Base-by-base conservation (phyloP, 2,113 vertebrate species). In the Falco punctatus region DNA sequence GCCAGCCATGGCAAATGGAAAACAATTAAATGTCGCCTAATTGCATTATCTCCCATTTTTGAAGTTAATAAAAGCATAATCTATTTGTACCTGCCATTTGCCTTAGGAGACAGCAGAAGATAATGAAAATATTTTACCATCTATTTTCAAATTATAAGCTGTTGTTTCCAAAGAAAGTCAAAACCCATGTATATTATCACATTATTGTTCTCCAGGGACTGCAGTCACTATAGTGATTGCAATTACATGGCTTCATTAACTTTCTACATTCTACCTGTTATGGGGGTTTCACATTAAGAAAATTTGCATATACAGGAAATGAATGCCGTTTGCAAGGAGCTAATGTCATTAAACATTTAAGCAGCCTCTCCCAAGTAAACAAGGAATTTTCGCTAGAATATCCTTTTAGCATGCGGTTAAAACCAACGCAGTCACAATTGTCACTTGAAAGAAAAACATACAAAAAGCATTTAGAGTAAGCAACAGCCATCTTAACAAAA, bases 161-260 rank as follows among this genome's bases (percentile, higher is more conserved):
- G 96, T 96, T 98, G 96, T 98, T 98, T 97, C 97, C 96, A 97
- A 98, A 98, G 98, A 98, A 98, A 98, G 97, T 97, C 96, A 97
- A 98, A 97, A 85, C 95, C 93, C 84, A 97, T 95, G 97, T 98
- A 98, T 98, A 98, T 99, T 98, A 98, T 99, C 97, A 94, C 97
- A 96, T 97, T 96, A 98, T 98, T 97, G 96, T 98, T 98, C 98
- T 98, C 98, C 30, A 24, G 98, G 97, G 98, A 98, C 96, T 87
- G 92, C 95, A 97, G 98, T 98, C 98, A 98, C 98, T 98, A 98
- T 98, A 98, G 99, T 97, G 98, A 99, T 98, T 97, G 98, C 98
- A 99, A 99, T 99, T 99, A 98, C 98, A 98, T 98, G 98, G 98
- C 98, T 98, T 99, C 99, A 99, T 99, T 99, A 99, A 99, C 98